These are phyloP conservation scores for Drusus annulatus DNA, from an alignment of 1,140 invertebrate genomes.

Conservation along the genomic window DNA sequence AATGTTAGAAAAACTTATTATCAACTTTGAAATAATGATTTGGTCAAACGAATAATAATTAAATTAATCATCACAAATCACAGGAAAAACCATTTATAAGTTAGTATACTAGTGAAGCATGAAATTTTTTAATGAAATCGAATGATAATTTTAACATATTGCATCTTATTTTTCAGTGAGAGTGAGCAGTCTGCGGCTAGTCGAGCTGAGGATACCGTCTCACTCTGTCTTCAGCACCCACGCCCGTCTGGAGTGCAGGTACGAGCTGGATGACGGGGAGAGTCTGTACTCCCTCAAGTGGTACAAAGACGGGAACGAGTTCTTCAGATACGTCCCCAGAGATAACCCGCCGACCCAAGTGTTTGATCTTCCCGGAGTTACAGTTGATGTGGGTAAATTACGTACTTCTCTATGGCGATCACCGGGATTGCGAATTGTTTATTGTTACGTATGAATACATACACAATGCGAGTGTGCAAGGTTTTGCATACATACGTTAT, in stretches of 20 bases:
- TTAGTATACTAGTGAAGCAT: no score
- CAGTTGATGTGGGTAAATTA: slow-evolving; percentile 82
- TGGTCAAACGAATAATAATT: no score
- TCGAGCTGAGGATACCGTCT: slow-evolving; percentile 77
- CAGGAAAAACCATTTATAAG: no score
- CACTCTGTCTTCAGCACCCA: slow-evolving; percentile 78
- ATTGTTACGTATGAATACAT: no score
- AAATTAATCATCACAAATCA: no score
- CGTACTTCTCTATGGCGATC: no score
- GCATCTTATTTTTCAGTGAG: slow-evolving; percentile 51
- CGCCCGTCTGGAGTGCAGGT: slow-evolving; percentile 83
- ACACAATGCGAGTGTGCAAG: no score
- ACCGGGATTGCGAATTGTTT: no score
- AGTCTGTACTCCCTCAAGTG: slow-evolving; percentile 88
- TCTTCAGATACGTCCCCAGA: slow-evolving; percentile 86
- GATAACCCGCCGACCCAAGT: slow-evolving; percentile 81
- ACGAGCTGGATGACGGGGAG: slow-evolving; percentile 84
- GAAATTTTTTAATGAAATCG: no score
- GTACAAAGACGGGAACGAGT: slow-evolving; percentile 91
- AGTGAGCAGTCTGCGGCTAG: slow-evolving; percentile 72
- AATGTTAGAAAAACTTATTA: no score
- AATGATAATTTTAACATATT: neutral
- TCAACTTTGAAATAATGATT: no score
- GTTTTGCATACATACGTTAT: no score
- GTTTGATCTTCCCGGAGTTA: slow-evolving; percentile 82